Evolutionary conservation across 2,797 vertebrate genomes (phyloP).

Genomic region (Ispidina picta): DNA sequence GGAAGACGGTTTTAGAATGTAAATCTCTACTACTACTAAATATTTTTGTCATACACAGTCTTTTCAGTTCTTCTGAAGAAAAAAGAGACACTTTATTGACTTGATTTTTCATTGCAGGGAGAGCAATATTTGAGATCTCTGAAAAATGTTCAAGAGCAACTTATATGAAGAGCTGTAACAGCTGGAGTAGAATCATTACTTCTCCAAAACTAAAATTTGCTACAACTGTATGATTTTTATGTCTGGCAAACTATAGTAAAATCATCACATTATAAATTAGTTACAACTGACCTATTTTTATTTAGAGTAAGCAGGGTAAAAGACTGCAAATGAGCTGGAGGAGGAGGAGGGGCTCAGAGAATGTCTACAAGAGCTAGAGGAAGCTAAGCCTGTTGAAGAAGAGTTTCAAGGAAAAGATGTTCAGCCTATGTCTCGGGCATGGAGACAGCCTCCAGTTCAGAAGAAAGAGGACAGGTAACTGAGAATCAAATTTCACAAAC

Average conservation of each 20-base stretch:
- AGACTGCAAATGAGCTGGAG: conserved; percentile 1
- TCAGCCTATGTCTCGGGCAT: not conserved
- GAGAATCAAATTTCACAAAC: not conserved
- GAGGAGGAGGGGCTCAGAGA: not conserved
- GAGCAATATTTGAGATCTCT: not conserved
- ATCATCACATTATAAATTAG: conserved; percentile 31
- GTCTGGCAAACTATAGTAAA: conserved; percentile 43
- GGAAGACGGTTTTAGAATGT: not conserved
- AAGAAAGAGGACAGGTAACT: not conserved
- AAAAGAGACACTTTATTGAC: not conserved
- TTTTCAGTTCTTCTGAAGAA: not conserved
- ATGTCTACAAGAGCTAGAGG: not conserved
- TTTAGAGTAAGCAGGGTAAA: conserved; percentile 10
- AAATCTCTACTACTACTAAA: not conserved
- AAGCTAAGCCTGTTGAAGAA: not conserved
- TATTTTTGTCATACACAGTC: not conserved
- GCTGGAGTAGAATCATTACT: conserved; percentile 8
- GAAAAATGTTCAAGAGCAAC: conserved; percentile 16
- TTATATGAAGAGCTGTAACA: not conserved
- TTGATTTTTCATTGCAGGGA: not conserved
- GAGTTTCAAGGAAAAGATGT: not conserved
- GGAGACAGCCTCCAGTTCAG: not conserved
- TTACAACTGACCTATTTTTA: conserved; percentile 61
- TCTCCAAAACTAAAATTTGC: conserved; percentile 20
- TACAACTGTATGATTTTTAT: not conserved